Evolutionary conservation across 2,888 invertebrate genomes (phyloP), one percentile per base, ranked within the genome.

Genomic region (Phortica magna): DNA sequence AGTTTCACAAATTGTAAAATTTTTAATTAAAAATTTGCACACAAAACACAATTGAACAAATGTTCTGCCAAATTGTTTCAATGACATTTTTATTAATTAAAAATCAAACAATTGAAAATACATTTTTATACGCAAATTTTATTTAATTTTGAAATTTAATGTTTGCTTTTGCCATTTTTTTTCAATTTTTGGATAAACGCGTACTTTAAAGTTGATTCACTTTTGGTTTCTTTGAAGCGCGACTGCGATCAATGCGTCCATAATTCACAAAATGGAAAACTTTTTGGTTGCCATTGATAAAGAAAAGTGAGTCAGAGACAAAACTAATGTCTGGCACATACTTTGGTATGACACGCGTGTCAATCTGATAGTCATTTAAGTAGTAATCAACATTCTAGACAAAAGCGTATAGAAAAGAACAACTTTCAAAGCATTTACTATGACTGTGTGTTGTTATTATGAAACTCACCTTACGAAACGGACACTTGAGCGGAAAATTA

Each of bases 301-400:
- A 7, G 17, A 57, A 76, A 68, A 1, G 7, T 9, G 71, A 74
- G 10, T 75, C 67, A n/a, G 80, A 53, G 10, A 19, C 43, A 5
- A 78, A 82, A 9, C 6, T 12, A 1, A 82, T 0, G 48, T 74
- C 77, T 1, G 78, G 78, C 0, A 53, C 19, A 78, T 82, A 82
- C n/a, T 39, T 73, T 22, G 82, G 82, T 22, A 82, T 70, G 4
- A 68, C 0, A 39, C 75, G 75, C 3, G 41, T 0, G 59, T 78
- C 42, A 31, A 82, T 65, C 41, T 7, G 55, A n/a, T 22, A 80
- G 4, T 65, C 19, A 14, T 74, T 74, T n/a, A 74, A 9, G 10
- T 53, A 53, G 31, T 74, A 74, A 12, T 19, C 19, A 17, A 39
- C 31, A 14, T 74, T 39, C 74, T 74, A 65, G 3, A 65, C 7